Conservation (phyloP, 2,113 vertebrate genomes). For the Phylloscopus trochiloides region DNA sequence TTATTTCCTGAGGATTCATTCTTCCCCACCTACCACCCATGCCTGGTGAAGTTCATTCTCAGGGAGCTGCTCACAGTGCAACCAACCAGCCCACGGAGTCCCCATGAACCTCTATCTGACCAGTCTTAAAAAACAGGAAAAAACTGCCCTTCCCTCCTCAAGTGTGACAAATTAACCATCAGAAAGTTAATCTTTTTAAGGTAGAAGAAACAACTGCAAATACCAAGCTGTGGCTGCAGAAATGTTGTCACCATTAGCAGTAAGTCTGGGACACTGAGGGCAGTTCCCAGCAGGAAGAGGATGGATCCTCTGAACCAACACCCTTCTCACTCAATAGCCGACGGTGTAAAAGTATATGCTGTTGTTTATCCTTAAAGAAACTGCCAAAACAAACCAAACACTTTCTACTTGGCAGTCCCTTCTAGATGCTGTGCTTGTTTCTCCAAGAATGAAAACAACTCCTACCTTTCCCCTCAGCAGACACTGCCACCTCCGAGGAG, state of each 20-base stretch:
- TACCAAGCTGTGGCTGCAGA: background rate
- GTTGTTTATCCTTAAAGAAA: conserved; percentile 30
- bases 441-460: conserved; percentile 18
- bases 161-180: background rate
- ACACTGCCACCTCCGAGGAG: conserved; percentile 23
- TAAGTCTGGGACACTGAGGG: background rate
- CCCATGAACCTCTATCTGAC: background rate
- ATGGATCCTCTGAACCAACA: background rate
- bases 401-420: background rate
- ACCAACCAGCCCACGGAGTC: background rate
- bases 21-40: background rate
- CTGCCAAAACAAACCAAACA: background rate
- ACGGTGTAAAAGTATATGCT: background rate
- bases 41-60: background rate
- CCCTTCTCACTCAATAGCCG: background rate
- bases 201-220: background rate
- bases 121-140: background rate
- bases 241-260: background rate
- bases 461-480: background rate
- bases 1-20: background rate
- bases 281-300: background rate
- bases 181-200: background rate
- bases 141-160: background rate
- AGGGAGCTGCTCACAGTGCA: background rate
- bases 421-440: conserved; percentile 15